A percentile compares a stretch with the other conserved stretches of the same genome.
These are phyloP conservation scores for Caerostris extrusa DNA, from an alignment of 1,140 invertebrate genomes.

Conservation along the genomic window DNA sequence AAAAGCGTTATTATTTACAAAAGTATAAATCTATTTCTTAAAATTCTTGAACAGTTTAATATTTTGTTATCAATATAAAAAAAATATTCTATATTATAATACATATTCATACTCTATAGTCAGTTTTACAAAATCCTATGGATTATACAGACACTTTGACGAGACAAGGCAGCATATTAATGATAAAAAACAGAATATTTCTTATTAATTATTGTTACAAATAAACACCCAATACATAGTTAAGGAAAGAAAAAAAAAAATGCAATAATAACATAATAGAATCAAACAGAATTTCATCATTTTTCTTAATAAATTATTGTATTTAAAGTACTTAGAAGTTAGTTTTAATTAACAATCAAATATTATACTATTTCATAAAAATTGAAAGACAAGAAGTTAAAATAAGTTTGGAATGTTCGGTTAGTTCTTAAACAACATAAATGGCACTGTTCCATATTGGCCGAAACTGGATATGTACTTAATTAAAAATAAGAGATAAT, in stretches of 20 bases:
- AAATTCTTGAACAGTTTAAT: neutral
- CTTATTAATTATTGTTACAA: no score
- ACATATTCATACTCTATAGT: neutral
- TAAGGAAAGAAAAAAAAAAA: no score
- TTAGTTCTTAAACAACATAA: neutral
- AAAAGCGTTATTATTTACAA: neutral
- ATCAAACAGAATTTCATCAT: no score
- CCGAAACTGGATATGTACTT: neutral
- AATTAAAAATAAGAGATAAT: neutral
- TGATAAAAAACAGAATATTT: no score
- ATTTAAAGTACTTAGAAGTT: no score
- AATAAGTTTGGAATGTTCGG: conserved; percentile 11
- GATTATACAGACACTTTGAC: neutral
- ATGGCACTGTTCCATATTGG: conserved; percentile 13
- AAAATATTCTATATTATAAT: neutral
- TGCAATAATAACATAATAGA: no score
- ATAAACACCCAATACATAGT: no score
- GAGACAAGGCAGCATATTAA: neutral
- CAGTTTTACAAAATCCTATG: neutral
- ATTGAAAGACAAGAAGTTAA: conserved; percentile 10
- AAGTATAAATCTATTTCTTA: neutral
- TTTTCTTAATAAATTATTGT: no score
- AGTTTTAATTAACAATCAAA: no score
- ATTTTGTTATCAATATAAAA: neutral
- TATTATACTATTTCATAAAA: neutral